These are phyloP conservation scores for Gymnobelideus leadbeateri DNA, from an alignment of 2,113 vertebrate species.

Conservation along the genomic window DNA sequence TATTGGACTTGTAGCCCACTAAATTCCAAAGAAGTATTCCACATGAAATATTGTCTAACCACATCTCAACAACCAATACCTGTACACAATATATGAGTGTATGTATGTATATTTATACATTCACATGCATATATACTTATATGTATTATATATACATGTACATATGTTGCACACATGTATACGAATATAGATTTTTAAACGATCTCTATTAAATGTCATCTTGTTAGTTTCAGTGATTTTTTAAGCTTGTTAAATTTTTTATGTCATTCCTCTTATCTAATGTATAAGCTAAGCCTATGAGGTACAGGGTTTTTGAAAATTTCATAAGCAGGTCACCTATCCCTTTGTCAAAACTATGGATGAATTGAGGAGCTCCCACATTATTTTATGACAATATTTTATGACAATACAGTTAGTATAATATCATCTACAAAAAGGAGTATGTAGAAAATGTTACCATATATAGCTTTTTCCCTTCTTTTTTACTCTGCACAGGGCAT, in stretches of 20 bases:
- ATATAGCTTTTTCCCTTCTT: neutral
- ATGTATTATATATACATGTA: too few species aligned
- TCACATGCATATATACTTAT: too few species aligned
- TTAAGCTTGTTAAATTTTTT: neutral
- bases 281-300: neutral
- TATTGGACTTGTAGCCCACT: too few species aligned
- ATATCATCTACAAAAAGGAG: neutral
- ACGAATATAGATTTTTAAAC: too few species aligned
- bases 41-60: too few species aligned
- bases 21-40: too few species aligned
- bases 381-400: neutral
- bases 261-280: neutral
- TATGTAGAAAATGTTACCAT: neutral
- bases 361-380: neutral
- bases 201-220: too few species aligned
- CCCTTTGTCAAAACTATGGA: neutral
- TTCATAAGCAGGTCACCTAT: neutral
- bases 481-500: neutral
- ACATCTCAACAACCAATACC: too few species aligned
- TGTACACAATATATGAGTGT: too few species aligned
- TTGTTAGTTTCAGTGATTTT: too few species aligned
- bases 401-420: neutral
- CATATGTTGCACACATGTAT: too few species aligned
- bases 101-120: too few species aligned
- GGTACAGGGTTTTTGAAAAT: neutral